Conservation (phyloP, 2,113 vertebrate species). For the Leptobrachium leishanense region DNA sequence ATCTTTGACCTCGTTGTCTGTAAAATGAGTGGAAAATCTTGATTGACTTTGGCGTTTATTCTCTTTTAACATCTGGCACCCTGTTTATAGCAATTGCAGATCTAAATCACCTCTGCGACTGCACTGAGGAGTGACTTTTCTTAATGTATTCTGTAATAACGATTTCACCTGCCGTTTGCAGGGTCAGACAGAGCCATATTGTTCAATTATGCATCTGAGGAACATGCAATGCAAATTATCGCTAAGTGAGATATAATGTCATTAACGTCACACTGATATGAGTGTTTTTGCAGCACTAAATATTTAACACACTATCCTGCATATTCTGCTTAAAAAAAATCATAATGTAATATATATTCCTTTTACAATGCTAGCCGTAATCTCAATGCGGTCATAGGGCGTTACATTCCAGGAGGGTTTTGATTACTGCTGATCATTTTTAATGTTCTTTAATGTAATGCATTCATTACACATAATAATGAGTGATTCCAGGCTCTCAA, state of each 20-base stretch:
- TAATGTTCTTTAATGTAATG: too few relatives aligned
- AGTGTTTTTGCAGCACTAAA: conserved; percentile 2
- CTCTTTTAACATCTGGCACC: not conserved
- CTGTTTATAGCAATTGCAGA: not conserved
- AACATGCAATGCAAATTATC: conserved; percentile 34
- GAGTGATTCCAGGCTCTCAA: too few relatives aligned
- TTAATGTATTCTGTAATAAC: conserved; percentile 39
- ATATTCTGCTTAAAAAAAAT: conserved; percentile 22
- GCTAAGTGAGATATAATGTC: conserved; percentile 22
- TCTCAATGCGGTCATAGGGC: too few relatives aligned
- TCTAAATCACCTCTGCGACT: conserved; percentile 23
- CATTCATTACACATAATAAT: too few relatives aligned
- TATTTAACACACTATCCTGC: conserved; percentile 32
- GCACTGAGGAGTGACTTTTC: conserved; percentile 20
- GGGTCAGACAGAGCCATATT: conserved; percentile 31
- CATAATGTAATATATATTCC: too few relatives aligned
- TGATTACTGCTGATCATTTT: too few relatives aligned
- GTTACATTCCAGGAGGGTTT: too few relatives aligned
- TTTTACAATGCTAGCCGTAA: too few relatives aligned
- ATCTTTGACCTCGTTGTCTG: too few relatives aligned
- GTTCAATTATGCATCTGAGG: conserved; percentile 47
- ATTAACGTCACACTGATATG: conserved; percentile 33
- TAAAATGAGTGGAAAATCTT: too few relatives aligned
- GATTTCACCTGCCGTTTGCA: conserved; percentile 32
- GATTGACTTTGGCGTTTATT: not conserved